These are phyloP conservation scores for Mythimna loreyi DNA, from an alignment of 2,888 invertebrate genomes.

Conservation along the genomic window DNA sequence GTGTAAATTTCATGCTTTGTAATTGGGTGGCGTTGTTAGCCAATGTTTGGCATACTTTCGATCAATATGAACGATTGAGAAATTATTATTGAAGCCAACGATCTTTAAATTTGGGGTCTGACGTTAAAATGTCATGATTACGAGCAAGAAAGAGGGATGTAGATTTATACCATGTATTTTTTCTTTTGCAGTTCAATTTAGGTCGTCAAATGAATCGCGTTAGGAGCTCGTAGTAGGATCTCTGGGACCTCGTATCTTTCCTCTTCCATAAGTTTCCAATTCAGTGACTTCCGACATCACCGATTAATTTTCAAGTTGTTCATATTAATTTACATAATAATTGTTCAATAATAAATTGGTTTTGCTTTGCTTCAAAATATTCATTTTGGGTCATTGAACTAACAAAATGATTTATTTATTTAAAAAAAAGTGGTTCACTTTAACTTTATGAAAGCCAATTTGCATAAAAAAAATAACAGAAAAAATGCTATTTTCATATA, in stretches of 20 bases:
- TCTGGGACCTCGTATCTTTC: slow-evolving; percentile 1
- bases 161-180: too few relatives aligned
- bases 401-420: background rate
- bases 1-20: slow-evolving; percentile 65
- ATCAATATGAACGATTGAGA: slow-evolving; percentile 44
- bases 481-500: background rate
- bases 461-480: too few relatives aligned
- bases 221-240: too few relatives aligned
- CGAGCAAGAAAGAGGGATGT: too few relatives aligned
- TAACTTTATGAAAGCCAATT: background rate
- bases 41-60: slow-evolving; percentile 39
- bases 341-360: background rate
- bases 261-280: slow-evolving; percentile 17
- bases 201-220: too few relatives aligned
- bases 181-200: too few relatives aligned
- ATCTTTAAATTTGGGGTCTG: slow-evolving; percentile 18
- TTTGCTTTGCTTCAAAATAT: background rate
- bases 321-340: slow-evolving; percentile 1
- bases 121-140: too few relatives aligned
- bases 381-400: slow-evolving; percentile 29
- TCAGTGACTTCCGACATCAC: background rate
- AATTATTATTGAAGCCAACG: slow-evolving; percentile 34
- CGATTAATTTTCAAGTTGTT: background rate
- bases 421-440: slow-evolving; percentile 13
- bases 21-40: slow-evolving; percentile 41